Percentiles rank a stretch among this genome's conserved stretches.
Conservation (phyloP, 2,888 invertebrate genomes). For the Gisinianus flammeolus region DNA sequence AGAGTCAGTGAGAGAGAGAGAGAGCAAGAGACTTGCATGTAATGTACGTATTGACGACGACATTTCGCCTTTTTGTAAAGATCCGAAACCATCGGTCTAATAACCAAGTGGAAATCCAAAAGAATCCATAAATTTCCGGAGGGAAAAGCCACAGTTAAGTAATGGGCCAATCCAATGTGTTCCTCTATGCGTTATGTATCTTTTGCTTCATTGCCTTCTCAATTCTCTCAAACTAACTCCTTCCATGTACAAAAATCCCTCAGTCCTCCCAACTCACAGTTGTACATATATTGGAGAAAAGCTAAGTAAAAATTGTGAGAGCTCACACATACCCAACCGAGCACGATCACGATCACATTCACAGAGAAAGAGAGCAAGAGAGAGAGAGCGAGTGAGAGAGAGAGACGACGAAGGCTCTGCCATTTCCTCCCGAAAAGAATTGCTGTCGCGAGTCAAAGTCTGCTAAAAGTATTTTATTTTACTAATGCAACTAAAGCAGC, state of each 20-base stretch:
- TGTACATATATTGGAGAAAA: background rate
- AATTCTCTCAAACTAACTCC: conserved; percentile 1
- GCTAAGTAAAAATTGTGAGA: too few relatives aligned
- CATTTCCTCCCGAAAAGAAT: conserved; percentile 17
- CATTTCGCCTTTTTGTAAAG: background rate
- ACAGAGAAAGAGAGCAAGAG: background rate
- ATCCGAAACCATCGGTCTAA: conserved; percentile 1
- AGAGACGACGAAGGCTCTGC: too few relatives aligned
- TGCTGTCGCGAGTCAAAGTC: conserved; percentile 30
- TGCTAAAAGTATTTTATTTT: conserved; percentile 29
- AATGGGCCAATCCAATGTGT: conserved; percentile 21
- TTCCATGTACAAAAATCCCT: too few relatives aligned
- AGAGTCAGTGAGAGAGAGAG: background rate
- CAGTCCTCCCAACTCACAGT: background rate
- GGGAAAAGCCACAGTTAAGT: conserved; percentile 18
- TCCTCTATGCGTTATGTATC: background rate
- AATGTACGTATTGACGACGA: background rate
- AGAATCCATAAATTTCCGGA: conserved; percentile 22
- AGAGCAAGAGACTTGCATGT: background rate
- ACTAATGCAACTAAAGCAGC: conserved; percentile 22
- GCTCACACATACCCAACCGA: too few relatives aligned
- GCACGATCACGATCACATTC: background rate
- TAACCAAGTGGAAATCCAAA: background rate
- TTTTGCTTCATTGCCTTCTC: background rate
- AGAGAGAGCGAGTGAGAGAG: background rate